Conservation (phyloP, 2,797 vertebrate genomes). For the Arrhamphus sclerolepis region DNA sequence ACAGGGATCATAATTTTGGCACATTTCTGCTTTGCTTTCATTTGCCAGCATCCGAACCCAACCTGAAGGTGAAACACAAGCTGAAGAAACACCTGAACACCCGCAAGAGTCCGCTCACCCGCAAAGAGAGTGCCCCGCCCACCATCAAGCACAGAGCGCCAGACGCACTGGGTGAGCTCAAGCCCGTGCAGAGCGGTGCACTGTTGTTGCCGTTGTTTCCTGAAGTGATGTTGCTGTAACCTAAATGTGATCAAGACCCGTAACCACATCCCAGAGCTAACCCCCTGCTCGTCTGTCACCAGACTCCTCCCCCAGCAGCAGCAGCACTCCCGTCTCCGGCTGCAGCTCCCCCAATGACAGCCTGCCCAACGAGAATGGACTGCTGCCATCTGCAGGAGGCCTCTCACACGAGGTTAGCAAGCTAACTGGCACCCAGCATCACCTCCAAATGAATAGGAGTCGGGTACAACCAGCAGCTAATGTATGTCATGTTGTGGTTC, state of each 20-base stretch:
- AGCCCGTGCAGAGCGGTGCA: background rate
- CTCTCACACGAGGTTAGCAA: constrained; percentile 86
- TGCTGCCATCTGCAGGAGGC: constrained; percentile 78
- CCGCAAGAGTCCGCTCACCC: constrained; percentile 92
- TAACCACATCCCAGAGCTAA: background rate
- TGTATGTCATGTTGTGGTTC: no score
- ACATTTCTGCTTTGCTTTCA: background rate
- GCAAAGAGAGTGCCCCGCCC: constrained; percentile 93
- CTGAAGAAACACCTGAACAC: constrained; percentile 93
- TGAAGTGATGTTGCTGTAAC: background rate
- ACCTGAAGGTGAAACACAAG: constrained; percentile 94
- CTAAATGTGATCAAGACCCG: background rate
- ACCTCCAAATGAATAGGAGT: background rate
- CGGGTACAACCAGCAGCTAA: no score
- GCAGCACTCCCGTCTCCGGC: constrained; percentile 94
- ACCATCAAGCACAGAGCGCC: constrained; percentile 85
- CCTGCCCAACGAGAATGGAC: constrained; percentile 86
- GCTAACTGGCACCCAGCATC: background rate
- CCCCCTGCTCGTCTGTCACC: constrained; percentile 11
- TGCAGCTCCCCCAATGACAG: constrained; percentile 97
- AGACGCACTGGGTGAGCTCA: constrained; percentile 85
- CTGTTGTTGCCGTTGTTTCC: no score
- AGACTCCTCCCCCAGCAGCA: constrained; percentile 97
- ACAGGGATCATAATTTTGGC: no score
- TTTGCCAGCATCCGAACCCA: constrained; percentile 90